These are phyloP conservation scores for Pyrgilauda ruficollis DNA, from an alignment of 2,113 vertebrate species.

Conservation along the genomic window DNA sequence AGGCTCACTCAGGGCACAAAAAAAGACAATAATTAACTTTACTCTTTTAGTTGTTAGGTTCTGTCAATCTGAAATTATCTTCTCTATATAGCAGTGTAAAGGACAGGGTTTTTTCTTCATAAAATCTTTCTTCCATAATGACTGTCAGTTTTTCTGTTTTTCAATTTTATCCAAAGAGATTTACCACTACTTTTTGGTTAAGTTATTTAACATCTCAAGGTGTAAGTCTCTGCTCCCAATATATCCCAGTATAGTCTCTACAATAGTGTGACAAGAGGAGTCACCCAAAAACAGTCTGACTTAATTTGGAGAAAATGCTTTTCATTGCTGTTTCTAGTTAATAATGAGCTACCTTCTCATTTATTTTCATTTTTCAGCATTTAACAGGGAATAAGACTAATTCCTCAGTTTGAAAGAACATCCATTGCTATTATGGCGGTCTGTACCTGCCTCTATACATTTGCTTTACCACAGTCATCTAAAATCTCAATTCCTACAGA, in stretches of 20 bases:
- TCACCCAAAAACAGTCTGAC: neutral
- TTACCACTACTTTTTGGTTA: neutral
- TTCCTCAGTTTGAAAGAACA: neutral
- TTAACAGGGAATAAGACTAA: neutral
- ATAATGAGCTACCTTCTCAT: neutral
- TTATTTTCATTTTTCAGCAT: neutral
- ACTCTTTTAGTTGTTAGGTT: neutral
- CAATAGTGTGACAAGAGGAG: neutral
- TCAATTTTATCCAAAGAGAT: neutral
- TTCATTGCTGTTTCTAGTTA: neutral
- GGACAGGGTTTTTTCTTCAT: neutral
- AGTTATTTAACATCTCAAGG: neutral
- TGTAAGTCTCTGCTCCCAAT: neutral
- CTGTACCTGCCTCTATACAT: neutral
- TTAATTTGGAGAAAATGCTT: neutral
- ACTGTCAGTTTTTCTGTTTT: neutral
- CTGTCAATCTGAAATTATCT: neutral
- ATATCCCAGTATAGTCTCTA: neutral
- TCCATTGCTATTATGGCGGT: neutral
- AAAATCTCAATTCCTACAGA: neutral
- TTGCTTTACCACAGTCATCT: neutral
- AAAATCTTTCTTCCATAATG: fast-evolving
- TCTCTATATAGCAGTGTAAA: neutral
- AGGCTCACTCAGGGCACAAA: neutral
- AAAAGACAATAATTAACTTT: neutral